These are phyloP conservation scores for Hypothenemus hampei DNA, from an alignment of 1,140 invertebrate species.

Conservation along the genomic window DNA sequence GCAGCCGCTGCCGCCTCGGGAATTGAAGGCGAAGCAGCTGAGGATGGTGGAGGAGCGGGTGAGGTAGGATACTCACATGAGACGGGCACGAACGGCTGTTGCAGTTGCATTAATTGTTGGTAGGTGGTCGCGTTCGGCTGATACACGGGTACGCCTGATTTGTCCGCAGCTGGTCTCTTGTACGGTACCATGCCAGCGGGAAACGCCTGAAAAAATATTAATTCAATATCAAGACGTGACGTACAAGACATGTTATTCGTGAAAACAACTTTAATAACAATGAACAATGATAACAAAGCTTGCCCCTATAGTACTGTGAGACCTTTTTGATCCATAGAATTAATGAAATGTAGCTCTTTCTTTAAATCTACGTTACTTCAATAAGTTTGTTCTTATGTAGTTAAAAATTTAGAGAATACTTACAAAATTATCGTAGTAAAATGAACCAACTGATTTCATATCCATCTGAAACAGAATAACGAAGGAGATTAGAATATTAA, in stretches of 20 bases:
- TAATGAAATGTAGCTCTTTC: no score
- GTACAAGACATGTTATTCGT: no score
- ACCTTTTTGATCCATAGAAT: no score
- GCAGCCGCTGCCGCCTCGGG: constrained; percentile 25
- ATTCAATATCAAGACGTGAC: constrained; percentile 1
- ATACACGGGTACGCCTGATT: constrained; percentile 92
- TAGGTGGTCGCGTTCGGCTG: constrained; percentile 86
- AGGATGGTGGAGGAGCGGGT: constrained; percentile 46
- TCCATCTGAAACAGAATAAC: constrained; percentile 74
- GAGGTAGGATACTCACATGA: constrained; percentile 85
- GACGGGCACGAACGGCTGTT: constrained; percentile 89
- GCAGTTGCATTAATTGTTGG: constrained; percentile 91
- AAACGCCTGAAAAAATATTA: constrained; percentile 65
- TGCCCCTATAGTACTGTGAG: no score
- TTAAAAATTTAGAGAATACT: no score
- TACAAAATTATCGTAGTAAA: constrained; percentile 92
- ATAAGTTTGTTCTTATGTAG: no score
- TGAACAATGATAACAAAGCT: no score
- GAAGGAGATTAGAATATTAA: no score
- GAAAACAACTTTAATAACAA: no score
- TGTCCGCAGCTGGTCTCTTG: constrained; percentile 90
- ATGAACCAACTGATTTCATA: constrained; percentile 87
- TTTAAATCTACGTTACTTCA: no score
- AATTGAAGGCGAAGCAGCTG: constrained; percentile 37
- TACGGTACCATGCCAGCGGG: constrained; percentile 91